Conservation (phyloP, 1,140 invertebrate genomes). For the Procambarus clarkii region DNA sequence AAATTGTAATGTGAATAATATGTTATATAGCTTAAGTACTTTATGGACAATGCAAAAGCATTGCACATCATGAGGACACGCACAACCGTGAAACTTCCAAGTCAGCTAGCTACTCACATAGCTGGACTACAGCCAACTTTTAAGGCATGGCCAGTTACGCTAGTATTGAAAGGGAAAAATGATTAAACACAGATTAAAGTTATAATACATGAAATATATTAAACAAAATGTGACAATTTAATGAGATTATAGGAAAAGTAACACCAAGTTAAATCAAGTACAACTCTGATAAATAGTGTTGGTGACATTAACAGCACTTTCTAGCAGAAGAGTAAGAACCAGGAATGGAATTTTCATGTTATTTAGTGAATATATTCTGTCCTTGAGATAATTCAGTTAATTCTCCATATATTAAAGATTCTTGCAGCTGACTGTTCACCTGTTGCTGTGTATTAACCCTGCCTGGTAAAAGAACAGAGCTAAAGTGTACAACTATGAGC, state of each 20-base stretch:
- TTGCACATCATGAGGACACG: no score
- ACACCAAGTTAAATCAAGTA: no score
- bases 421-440: background rate
- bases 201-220: background rate
- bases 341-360: background rate
- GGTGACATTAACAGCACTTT: background rate
- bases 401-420: background rate
- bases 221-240: background rate
- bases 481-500: background rate
- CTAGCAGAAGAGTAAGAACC: background rate
- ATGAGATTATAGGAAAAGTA: background rate
- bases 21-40: no score
- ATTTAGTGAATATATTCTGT: background rate
- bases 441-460: background rate
- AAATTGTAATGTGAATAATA: no score
- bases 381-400: background rate
- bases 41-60: background rate
- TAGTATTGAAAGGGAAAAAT: conserved; percentile 23
- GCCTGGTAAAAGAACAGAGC: background rate
- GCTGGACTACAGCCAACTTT: conserved; percentile 46
- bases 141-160: conserved; percentile 51
- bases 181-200: background rate
- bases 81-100: conserved; percentile 24
- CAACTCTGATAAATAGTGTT: background rate
- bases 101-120: conserved; percentile 49